Base-by-base conservation (phyloP, 2,888 invertebrate genomes). In the Nowickia ferox region DNA sequence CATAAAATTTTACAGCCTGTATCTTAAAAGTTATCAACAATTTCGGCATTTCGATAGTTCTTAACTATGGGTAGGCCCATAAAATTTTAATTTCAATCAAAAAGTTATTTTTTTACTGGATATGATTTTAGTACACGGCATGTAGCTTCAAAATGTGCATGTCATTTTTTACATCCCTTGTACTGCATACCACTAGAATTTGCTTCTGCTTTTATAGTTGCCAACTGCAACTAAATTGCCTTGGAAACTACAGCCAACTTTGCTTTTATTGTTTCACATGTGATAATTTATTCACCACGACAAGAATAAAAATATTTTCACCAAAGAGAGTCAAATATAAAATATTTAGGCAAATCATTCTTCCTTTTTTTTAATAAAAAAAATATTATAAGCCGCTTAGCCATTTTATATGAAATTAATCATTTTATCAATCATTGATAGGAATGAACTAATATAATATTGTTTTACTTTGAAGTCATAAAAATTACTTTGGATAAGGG, bases 221-320 rank as follows among this genome's bases (percentile, higher is more conserved):
- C 61, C 61, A 61, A n/a, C 42, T 65, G 13, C 8, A n/a, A 1
- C 9, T 9, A 17, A 40, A 17, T 46, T 84, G 79, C 71, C 75
- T 19, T 1, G 2, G 0, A 2, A 87, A 87, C 48, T 42, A 13
- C 63, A 46, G 11, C 87, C 74, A 87, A 85, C 88, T 87, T 88
- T 87, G 77, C 13, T 42, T 9, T 9, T 9, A 8, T 22, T 19
- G 0, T 68, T 71, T 46, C n/a, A 78, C 82, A 83, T 87, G 79
- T 84, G 84, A 77, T 63, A 38, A 57, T 9, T 79, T 69, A 81
- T 48, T 78, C 81, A 86, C 84, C 86, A 51, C 17, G 9, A 17
- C 46, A 68, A 66, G 51, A 68, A 42, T 38, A 38, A 5, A n/a
- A 19, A 42, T 46, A 30, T 69, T 57, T 53, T 65, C 40, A 38